Conservation (phyloP, 2,797 vertebrate species). For the Prunella strophiata region DNA sequence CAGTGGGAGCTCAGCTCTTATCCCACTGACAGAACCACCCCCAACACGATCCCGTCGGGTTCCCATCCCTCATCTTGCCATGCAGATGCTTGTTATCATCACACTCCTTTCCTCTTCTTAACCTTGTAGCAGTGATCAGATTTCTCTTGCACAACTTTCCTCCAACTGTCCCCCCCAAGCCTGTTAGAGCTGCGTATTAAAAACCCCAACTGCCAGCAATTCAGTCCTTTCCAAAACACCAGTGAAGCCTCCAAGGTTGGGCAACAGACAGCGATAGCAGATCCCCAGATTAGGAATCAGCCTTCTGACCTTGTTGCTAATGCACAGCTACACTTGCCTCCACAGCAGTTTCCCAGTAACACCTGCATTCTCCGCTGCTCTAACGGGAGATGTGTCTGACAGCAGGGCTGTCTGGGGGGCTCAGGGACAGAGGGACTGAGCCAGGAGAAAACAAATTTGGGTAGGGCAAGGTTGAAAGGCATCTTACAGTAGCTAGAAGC, state of each 20-base stretch:
- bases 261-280: background rate
- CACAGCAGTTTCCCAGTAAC: background rate
- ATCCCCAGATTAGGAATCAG: background rate
- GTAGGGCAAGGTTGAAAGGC: background rate
- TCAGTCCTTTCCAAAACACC: background rate
- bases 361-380: background rate
- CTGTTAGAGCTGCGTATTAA: background rate
- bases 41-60: accelerated
- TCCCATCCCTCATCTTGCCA: background rate
- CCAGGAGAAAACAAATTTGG: background rate
- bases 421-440: background rate
- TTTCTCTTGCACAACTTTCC: constrained; percentile 22
- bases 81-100: background rate
- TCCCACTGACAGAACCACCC: accelerated
- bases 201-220: background rate
- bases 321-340: background rate
- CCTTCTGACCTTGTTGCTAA: constrained; percentile 20
- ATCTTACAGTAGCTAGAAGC: background rate
- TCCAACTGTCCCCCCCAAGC: background rate
- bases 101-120: background rate
- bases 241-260: background rate
- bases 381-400: background rate
- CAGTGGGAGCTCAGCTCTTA: background rate
- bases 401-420: background rate
- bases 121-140: background rate